Conservation (phyloP, 2,113 vertebrate species). For the Chunga burmeisteri region DNA sequence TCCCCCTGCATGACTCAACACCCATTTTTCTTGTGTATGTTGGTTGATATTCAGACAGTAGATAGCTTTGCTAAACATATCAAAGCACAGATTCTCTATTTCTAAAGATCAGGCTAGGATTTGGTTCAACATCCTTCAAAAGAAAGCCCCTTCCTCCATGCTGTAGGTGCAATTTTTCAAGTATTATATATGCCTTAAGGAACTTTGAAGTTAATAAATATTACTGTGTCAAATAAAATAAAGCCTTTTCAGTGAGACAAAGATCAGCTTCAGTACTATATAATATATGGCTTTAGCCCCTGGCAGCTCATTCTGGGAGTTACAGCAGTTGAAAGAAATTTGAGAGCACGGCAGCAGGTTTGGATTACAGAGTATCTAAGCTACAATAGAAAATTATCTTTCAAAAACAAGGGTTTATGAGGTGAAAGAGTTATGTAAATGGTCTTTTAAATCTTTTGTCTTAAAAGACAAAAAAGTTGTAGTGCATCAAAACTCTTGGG, state of each 20-base stretch:
- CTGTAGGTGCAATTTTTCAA: neutral
- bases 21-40: neutral
- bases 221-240: constrained; percentile 11
- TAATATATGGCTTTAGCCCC: constrained; percentile 21
- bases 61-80: neutral
- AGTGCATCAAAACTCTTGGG: neutral
- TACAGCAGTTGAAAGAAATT: neutral
- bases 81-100: neutral
- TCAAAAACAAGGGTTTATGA: neutral
- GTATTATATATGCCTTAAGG: neutral
- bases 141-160: neutral
- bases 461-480: neutral
- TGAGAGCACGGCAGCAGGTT: neutral
- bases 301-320: neutral
- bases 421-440: neutral
- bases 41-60: neutral
- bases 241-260: neutral
- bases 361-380: neutral
- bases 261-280: neutral
- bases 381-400: neutral
- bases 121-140: neutral
- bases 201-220: constrained; percentile 37
- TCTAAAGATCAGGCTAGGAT: neutral
- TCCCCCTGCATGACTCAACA: neutral
- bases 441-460: neutral